Base-by-base conservation (phyloP, 1,140 invertebrate species). In the Drosophila kepulauana region DNA sequence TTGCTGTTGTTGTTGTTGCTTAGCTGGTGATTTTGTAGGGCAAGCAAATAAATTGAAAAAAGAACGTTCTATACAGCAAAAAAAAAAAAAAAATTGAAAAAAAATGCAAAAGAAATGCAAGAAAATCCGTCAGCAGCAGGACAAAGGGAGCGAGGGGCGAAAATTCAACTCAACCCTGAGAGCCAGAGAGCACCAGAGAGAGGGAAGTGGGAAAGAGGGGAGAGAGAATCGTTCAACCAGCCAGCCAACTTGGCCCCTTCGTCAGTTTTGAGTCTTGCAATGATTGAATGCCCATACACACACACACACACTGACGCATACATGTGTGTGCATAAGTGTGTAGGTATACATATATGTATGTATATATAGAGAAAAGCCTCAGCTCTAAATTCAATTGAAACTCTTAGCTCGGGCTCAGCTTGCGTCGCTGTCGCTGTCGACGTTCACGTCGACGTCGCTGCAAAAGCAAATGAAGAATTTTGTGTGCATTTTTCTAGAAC, bases 311-410 rank as follows among this genome's bases (percentile, higher is more conserved):
- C 28, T 45, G 8, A 56, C 11, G 43, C 38, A 75, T n/a, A 67
- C 11, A 45, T 8, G 72, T 7, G 72, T 7, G 56, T 3, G 6
- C 1, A 58, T 54, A 46, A 25, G 20, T 25, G 20, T 25, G 20
- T 25, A 3, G 20, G 20, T 25, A 13, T 20, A 63, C 33, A 15
- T 66, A 30, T 57, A 43, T 58, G 5, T 58, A 5, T 58, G 45
- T 43, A 3, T 49, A 15, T 61, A 20, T 56, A 63, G 58, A 58
- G 51, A 43, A 56, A 46, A 51, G 72, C 81, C 52, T 51, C 59
- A 87, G 77, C 70, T 88, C 80, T 74, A 88, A 88, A 88, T 88
- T 88, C 84, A 88, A 88, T 88, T 88, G 80, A 69, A 88, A 70
- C 70, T 78, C 80, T 87, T 72, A 76, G 84, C 65, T 77, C 13